Conservation (phyloP, 2,797 vertebrate species). For the Phalanger gymnotis region DNA sequence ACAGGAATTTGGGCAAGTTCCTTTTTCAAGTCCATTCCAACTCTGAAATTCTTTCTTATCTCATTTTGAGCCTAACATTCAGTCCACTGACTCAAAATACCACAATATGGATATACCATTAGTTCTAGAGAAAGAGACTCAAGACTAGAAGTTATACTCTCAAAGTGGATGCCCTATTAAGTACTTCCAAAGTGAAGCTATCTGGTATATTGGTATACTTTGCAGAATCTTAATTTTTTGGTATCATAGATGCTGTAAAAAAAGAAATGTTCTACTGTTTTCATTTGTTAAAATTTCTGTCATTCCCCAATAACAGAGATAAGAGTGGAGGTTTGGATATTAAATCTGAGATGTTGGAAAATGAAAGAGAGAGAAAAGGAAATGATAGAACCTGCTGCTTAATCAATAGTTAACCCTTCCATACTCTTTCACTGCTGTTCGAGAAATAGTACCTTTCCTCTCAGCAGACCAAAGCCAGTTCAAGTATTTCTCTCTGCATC, state of each 20-base stretch:
- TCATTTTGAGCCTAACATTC: conserved; percentile 18
- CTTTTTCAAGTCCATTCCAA: conserved; percentile 17
- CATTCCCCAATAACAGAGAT: neutral
- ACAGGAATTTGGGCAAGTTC: neutral
- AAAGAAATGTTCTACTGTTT: neutral
- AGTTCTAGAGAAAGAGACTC: neutral
- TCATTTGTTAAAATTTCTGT: neutral
- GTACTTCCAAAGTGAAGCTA: neutral
- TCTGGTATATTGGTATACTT: neutral
- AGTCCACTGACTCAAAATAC: neutral
- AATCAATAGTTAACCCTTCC: conserved; percentile 39
- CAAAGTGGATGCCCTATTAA: conserved; percentile 27
- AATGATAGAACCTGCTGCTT: neutral
- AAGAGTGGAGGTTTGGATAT: conserved; percentile 15
- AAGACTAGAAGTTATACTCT: neutral
- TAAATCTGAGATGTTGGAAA: neutral
- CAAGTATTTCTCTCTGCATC: neutral
- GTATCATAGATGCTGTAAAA: neutral
- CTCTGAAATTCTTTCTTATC: neutral
- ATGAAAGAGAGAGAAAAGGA: conserved; percentile 25
- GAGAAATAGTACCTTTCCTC: neutral
- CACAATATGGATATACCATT: neutral
- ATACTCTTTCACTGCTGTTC: conserved; percentile 15
- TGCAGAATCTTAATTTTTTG: neutral
- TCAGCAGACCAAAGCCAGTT: neutral